A percentile compares a stretch with the other conserved stretches of the same genome.
These are phyloP conservation scores for Drosophila stalkeri DNA, from an alignment of 2,888 invertebrate genomes.

Conservation along the genomic window DNA sequence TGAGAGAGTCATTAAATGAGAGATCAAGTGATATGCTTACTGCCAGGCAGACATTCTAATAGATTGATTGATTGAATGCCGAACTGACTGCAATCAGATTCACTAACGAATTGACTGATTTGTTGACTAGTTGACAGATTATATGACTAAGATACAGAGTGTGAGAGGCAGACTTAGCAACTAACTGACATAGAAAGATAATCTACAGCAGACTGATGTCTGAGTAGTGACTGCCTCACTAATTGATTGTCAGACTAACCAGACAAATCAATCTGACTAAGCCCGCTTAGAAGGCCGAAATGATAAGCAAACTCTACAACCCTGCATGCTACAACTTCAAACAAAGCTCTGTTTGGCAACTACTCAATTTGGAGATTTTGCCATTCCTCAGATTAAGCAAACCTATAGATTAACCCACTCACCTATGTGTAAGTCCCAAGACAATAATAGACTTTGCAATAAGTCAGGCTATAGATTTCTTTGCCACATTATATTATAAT, in stretches of 20 bases:
- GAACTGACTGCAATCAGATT: not conserved
- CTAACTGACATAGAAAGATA: not conserved
- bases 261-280: not conserved
- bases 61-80: not conserved
- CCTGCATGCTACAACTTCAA: not conserved
- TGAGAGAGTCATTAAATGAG: not conserved
- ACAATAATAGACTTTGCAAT: not conserved
- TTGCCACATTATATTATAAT: conserved; percentile 1
- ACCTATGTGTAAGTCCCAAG: no score
- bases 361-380: no score
- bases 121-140: not conserved
- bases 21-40: not conserved
- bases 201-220: not conserved
- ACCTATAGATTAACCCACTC: not conserved
- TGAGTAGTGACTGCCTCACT: not conserved
- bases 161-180: not conserved
- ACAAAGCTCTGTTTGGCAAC: not conserved
- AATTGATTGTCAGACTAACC: not conserved
- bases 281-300: not conserved
- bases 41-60: not conserved
- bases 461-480: not conserved
- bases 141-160: no score
- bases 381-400: not conserved
- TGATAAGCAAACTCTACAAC: not conserved
- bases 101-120: not conserved